phyloP scores from a whole-genome alignment of 2,797 vertebrate species.

The Sebastolobus altivelis region DNA sequence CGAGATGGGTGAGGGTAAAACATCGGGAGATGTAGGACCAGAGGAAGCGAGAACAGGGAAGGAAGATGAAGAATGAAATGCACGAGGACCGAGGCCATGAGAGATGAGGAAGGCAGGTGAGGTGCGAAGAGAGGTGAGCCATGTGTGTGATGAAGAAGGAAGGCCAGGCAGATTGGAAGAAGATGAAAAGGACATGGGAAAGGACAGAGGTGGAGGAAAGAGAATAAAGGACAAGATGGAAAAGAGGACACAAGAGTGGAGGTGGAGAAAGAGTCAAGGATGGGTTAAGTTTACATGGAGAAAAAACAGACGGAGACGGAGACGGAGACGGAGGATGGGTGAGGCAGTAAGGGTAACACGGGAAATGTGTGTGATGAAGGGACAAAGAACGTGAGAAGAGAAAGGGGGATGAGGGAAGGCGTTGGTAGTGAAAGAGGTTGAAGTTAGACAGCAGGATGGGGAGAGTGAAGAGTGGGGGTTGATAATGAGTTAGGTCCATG shows the following conservation, averaged over 20 bases:
- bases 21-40: not conserved
- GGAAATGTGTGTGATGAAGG: not conserved
- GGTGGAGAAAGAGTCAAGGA: not conserved
- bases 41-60: not conserved
- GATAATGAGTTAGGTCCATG: constrained; percentile 19
- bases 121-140: not conserved
- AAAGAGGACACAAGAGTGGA: not conserved
- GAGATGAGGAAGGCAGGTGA: not conserved
- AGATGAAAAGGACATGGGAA: not conserved
- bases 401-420: not conserved
- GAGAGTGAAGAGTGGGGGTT: not conserved
- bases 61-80: constrained; percentile 11
- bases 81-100: not conserved
- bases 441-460: not conserved
- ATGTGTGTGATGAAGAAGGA: not conserved
- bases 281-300: not conserved
- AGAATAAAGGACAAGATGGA: not conserved
- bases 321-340: not conserved
- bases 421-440: not conserved
- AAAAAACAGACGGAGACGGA: not conserved
- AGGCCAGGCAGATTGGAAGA: not conserved
- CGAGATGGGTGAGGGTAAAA: constrained; percentile 13
- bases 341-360: not conserved
- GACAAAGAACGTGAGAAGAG: not conserved
- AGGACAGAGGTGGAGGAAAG: not conserved